phyloP scores from a whole-genome alignment of 2,113 vertebrate genomes.

The Centrocercus urophasianus region DNA sequence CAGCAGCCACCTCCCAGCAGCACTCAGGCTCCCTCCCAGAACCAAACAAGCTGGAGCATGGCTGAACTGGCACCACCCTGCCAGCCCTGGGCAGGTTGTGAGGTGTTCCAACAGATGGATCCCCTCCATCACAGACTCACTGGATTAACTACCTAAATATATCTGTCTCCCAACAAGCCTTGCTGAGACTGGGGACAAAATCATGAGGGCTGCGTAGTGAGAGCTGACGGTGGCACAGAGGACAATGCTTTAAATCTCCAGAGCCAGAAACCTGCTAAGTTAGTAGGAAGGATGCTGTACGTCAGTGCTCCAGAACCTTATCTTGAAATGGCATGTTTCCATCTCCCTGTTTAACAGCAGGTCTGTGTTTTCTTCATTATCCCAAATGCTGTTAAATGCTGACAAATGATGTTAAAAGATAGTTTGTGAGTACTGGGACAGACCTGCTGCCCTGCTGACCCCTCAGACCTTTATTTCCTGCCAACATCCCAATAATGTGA shows the following conservation, averaged over 20 bases:
- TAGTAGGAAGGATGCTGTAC: not conserved
- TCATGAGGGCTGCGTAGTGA: not conserved
- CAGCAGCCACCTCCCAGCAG: not conserved
- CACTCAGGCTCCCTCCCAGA: not conserved
- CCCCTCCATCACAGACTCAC: not conserved
- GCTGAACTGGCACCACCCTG: not conserved
- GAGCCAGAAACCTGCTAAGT: not conserved
- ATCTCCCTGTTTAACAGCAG: constrained; percentile 32
- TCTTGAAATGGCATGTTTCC: not conserved
- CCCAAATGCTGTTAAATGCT: not conserved
- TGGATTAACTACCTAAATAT: not conserved
- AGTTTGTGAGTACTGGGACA: not conserved
- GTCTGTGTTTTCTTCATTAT: not conserved
- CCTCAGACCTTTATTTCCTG: not conserved
- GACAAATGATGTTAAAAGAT: not conserved
- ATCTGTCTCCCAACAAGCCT: not conserved
- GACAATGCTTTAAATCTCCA: not conserved
- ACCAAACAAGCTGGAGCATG: not conserved
- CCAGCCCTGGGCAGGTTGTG: not conserved
- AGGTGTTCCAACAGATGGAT: not conserved
- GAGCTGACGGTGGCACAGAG: not conserved
- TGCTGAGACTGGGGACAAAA: not conserved
- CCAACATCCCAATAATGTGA: not conserved
- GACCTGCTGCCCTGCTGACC: not conserved
- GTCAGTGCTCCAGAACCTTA: not conserved